Percentiles rank a stretch among this genome's conserved stretches.
These are phyloP conservation scores for Calliopum simillimum DNA, from an alignment of 2,888 invertebrate genomes.

Conservation along the genomic window DNA sequence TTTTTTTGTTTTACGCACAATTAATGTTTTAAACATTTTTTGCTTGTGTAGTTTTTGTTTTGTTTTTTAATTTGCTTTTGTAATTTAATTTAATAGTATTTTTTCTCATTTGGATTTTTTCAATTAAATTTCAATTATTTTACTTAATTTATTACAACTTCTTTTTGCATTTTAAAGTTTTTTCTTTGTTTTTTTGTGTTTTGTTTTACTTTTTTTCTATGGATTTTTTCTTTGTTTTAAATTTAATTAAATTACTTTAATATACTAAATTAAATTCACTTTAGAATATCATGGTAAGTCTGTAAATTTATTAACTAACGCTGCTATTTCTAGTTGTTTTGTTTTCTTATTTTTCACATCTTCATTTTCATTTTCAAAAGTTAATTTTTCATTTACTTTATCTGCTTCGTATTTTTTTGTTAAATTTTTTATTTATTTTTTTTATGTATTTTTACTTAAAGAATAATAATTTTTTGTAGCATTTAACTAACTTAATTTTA, in stretches of 20 bases:
- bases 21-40: slow-evolving; percentile 35
- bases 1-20: slow-evolving; percentile 26
- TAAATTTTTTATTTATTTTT: slow-evolving; percentile 1
- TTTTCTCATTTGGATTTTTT: slow-evolving; percentile 7
- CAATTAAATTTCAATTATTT: slow-evolving; percentile 38
- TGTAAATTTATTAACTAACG: slow-evolving; percentile 47
- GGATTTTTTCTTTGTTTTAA: slow-evolving; percentile 38
- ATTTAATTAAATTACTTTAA: slow-evolving; percentile 39
- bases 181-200: slow-evolving; percentile 19
- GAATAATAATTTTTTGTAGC: slow-evolving; percentile 26
- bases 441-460: slow-evolving; percentile 15
- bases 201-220: slow-evolving; percentile 11
- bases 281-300: slow-evolving; percentile 53
- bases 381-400: slow-evolving; percentile 42
- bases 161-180: slow-evolving; percentile 7
- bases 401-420: slow-evolving; percentile 3
- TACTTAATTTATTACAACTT: slow-evolving; percentile 28
- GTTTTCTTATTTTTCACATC: background rate
- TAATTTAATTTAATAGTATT: slow-evolving; percentile 37
- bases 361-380: slow-evolving; percentile 30
- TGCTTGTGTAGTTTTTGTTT: slow-evolving; percentile 27
- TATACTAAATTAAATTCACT: slow-evolving; percentile 52
- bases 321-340: slow-evolving; percentile 33
- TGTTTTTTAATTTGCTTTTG: slow-evolving; percentile 35
- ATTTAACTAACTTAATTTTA: slow-evolving; percentile 40